Evolutionary conservation across 2,797 vertebrate genomes (phyloP).

Genomic region (Cheirogaleus major): DNA sequence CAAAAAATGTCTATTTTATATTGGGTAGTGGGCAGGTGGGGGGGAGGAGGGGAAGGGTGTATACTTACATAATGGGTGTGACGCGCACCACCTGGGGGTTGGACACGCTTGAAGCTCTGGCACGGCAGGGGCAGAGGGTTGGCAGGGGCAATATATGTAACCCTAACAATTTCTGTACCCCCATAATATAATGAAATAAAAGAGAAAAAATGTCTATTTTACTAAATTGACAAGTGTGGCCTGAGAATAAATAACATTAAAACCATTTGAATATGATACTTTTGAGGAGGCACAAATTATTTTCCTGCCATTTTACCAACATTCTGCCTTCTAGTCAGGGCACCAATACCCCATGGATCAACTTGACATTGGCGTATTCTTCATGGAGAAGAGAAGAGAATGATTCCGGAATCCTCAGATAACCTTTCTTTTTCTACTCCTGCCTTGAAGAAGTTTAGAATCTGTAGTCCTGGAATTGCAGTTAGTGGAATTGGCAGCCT

Average conservation of each 20-base stretch:
- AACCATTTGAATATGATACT: not conserved
- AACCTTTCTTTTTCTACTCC: slow-evolving; percentile 44
- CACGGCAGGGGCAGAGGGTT: no score
- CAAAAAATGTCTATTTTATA: not conserved
- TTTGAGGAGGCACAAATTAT: not conserved
- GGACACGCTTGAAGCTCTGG: no score
- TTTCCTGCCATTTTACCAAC: slow-evolving; percentile 26
- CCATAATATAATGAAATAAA: no score
- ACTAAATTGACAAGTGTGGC: not conserved
- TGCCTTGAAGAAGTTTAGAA: slow-evolving; percentile 30
- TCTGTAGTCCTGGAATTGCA: not conserved
- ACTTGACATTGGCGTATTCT: not conserved
- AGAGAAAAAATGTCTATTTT: not conserved
- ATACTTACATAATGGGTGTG: no score
- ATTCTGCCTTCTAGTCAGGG: slow-evolving; percentile 1
- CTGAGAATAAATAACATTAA: not conserved
- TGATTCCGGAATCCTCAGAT: slow-evolving; percentile 2
- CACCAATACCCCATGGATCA: not conserved
- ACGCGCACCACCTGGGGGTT: no score
- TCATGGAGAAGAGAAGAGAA: not conserved
- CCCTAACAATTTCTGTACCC: no score
- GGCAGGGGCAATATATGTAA: no score
- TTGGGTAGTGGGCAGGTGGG: no score
- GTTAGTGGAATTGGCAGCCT: not conserved
- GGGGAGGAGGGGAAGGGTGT: no score